Conservation (phyloP, 1,140 invertebrate species). For the Ceratina calcarata region DNA sequence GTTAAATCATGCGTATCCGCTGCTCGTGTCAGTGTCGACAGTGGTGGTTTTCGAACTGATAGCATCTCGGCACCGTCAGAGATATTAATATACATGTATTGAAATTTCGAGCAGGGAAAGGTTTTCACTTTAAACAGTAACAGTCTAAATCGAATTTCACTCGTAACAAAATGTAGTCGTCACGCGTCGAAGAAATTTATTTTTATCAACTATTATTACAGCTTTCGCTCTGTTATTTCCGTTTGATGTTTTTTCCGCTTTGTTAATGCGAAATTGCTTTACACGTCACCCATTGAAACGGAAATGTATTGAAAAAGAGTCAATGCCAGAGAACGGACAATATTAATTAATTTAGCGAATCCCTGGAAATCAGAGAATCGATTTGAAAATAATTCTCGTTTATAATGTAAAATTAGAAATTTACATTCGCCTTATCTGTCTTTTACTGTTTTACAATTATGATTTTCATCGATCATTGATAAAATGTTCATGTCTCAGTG, state of each 20-base stretch:
- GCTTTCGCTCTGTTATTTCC: background rate
- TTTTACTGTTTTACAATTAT: background rate
- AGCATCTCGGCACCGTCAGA: background rate
- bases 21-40: constrained; percentile 19
- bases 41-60: constrained; percentile 18
- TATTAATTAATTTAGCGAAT: background rate
- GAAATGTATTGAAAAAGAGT: background rate
- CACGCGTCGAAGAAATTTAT: background rate
- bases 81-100: no score
- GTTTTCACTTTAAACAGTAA: no score
- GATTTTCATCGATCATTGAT: background rate
- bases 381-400: background rate
- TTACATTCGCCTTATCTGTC: background rate
- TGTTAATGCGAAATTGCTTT: background rate
- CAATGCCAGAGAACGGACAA: no score
- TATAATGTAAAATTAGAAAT: no score
- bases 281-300: background rate
- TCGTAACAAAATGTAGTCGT: no score
- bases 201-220: background rate
- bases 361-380: background rate
- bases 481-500: background rate
- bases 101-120: no score
- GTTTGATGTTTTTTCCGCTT: background rate
- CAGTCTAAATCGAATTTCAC: no score
- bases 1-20: constrained; percentile 47